phyloP scores from a whole-genome alignment of 2,113 vertebrate genomes.

The Cyanistes caeruleus region DNA sequence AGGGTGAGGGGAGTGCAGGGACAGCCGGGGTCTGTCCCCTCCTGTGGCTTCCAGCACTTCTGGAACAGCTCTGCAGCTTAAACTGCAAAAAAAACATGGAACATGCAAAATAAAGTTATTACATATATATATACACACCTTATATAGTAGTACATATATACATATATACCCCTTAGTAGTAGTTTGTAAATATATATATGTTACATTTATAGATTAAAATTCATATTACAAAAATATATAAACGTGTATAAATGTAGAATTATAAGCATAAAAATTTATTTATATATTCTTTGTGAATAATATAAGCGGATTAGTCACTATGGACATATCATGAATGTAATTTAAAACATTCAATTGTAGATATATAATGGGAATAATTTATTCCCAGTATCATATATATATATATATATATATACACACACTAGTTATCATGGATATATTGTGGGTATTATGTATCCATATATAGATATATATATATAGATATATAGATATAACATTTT shows the following conservation, averaged over 20 bases:
- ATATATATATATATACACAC: neutral
- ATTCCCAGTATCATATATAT: neutral
- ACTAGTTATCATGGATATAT: neutral
- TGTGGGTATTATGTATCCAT: neutral
- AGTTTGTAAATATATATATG: rapidly evolving
- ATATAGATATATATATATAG: no score
- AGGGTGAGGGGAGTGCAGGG: neutral
- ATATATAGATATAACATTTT: neutral
- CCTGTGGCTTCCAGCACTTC: rapidly evolving
- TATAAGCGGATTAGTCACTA: no score
- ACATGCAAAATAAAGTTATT: rapidly evolving
- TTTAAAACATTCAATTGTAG: neutral
- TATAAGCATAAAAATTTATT: neutral
- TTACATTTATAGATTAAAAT: rapidly evolving
- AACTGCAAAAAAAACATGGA: rapidly evolving
- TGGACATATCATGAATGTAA: no score
- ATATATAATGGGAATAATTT: neutral
- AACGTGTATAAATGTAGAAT: no score
- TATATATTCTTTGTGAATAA: no score
- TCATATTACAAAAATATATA: no score
- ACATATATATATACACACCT: rapidly evolving
- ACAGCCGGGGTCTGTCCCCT: rapidly evolving
- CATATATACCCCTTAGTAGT: no score
- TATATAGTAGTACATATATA: no score
- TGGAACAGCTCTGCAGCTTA: rapidly evolving